A percentile compares a stretch with the other conserved stretches of the same genome.
Evolutionary conservation across 2,113 vertebrate genomes (phyloP).

Genomic region (Mormyrus lacerda): DNA sequence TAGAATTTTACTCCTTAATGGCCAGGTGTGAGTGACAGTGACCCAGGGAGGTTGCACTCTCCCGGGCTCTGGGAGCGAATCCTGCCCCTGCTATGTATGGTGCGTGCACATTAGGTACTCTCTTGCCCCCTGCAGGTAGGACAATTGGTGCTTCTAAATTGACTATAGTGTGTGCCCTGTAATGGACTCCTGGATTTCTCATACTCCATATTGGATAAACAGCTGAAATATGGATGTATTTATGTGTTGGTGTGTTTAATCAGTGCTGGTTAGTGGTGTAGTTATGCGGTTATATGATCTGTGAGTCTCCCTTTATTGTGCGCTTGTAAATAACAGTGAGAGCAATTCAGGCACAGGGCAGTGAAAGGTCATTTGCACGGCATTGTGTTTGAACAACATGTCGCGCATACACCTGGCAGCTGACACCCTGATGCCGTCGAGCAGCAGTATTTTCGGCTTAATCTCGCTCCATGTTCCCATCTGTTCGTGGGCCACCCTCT

Average conservation of each 20-base stretch:
- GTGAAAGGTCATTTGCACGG: not conserved
- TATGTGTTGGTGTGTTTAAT: not conserved
- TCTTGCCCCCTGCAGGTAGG: not conserved
- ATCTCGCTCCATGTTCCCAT: conserved; percentile 57
- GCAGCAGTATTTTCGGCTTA: conserved; percentile 38
- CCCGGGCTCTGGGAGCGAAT: not conserved
- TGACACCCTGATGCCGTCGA: conserved; percentile 28
- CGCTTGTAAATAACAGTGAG: not conserved
- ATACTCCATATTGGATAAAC: not conserved
- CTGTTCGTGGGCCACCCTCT: conserved; percentile 33
- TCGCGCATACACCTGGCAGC: not conserved
- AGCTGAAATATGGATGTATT: not conserved
- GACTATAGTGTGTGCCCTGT: not conserved
- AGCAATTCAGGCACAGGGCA: not conserved
- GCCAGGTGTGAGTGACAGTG: not conserved
- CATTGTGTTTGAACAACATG: not conserved
- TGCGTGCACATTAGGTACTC: not conserved
- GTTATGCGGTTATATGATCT: not conserved
- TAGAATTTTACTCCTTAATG: not conserved
- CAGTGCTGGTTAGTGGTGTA: not conserved
- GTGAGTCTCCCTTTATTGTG: not conserved
- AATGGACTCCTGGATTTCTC: not conserved
- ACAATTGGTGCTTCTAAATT: not conserved
- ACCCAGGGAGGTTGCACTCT: not conserved
- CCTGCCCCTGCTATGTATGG: not conserved